Evolutionary conservation across 2,797 vertebrate genomes (phyloP).

Genomic region (Eremophila alpestris): DNA sequence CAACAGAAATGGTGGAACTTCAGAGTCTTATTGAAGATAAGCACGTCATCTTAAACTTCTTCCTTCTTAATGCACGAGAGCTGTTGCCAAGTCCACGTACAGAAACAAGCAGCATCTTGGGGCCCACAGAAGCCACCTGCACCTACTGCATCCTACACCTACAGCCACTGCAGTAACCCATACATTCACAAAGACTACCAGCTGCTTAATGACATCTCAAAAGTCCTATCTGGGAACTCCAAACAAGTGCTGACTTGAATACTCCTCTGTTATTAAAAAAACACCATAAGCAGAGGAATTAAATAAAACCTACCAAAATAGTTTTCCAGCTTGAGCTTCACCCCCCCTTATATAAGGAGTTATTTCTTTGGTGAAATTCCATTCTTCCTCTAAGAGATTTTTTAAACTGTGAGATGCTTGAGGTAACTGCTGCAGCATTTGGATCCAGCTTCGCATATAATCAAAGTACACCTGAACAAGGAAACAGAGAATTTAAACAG

Average conservation of each 20-base stretch:
- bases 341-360: conserved; percentile 97
- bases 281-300: neutral
- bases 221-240: neutral
- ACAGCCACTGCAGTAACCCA: neutral
- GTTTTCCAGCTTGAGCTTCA: conserved; percentile 96
- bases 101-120: neutral
- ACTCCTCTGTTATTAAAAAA: neutral
- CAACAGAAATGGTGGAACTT: conserved; percentile 10
- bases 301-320: conserved; percentile 87
- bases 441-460: conserved; percentile 99
- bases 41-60: neutral
- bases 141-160: neutral
- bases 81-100: neutral
- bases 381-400: conserved; percentile 97
- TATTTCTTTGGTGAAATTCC: conserved; percentile 99
- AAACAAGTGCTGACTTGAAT: neutral
- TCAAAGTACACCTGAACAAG: conserved; percentile 93
- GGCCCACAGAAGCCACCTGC: neutral
- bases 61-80: neutral
- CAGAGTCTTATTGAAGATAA: neutral
- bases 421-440: conserved; percentile 98
- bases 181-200: neutral
- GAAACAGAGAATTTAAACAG: neutral
- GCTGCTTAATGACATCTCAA: neutral
- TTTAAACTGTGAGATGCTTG: conserved; percentile 98